phyloP scores from a whole-genome alignment of 2,113 vertebrate genomes.

The Psittacus erithacus region DNA sequence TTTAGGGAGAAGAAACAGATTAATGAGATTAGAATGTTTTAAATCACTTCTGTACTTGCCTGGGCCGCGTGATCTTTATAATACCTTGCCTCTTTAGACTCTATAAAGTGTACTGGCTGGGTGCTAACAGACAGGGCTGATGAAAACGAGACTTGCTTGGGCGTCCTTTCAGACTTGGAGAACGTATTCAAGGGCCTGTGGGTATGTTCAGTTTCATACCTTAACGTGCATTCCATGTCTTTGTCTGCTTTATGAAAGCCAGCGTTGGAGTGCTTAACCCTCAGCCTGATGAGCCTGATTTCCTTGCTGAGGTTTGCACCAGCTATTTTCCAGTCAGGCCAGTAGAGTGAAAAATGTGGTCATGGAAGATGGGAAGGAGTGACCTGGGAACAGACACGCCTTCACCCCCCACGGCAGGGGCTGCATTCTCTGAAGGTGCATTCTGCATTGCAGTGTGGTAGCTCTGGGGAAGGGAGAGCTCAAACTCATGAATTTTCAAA shows the following conservation, averaged over 20 bases:
- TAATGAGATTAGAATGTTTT: conserved; percentile 41
- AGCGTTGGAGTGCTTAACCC: background rate
- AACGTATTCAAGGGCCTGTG: background rate
- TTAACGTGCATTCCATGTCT: background rate
- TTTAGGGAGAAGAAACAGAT: conserved; percentile 32
- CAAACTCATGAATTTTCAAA: background rate
- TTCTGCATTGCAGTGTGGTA: background rate
- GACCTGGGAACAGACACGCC: background rate
- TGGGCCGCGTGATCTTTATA: background rate
- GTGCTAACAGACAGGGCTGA: background rate
- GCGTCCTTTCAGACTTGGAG: background rate
- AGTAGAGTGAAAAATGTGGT: background rate
- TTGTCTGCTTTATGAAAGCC: background rate
- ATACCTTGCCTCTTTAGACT: background rate
- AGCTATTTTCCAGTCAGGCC: background rate
- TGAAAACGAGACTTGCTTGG: background rate
- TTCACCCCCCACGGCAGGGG: background rate
- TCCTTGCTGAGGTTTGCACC: background rate
- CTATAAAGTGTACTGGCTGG: background rate
- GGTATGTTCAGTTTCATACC: background rate
- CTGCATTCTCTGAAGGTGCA: background rate
- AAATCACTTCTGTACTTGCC: conserved; percentile 37
- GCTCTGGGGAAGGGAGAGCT: background rate
- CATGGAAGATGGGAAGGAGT: background rate
- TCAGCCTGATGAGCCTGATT: background rate